These are phyloP conservation scores for Australoheros scitulus DNA, from an alignment of 2,113 vertebrate species.

Conservation along the genomic window DNA sequence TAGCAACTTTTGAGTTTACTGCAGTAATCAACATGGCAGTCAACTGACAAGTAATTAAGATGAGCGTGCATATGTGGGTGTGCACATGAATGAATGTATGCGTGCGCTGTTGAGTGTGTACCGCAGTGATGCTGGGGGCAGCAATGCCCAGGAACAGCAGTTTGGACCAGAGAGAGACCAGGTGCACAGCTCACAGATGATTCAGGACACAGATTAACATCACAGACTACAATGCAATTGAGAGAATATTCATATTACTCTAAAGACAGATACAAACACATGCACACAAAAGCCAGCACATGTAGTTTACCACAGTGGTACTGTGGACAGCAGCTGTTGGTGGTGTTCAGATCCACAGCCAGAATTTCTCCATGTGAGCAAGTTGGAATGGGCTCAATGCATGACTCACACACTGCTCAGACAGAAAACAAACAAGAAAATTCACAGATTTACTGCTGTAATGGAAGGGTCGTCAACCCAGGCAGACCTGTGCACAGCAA, in stretches of 20 bases:
- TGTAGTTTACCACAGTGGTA: slow-evolving; percentile 89
- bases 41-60: neutral
- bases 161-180: slow-evolving; percentile 85
- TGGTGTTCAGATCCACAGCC: slow-evolving; percentile 88
- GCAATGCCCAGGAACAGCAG: slow-evolving; percentile 82
- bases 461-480: slow-evolving; percentile 15
- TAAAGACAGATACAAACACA: neutral
- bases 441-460: slow-evolving; percentile 31
- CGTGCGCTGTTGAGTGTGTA: slow-evolving; percentile 69
- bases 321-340: slow-evolving; percentile 89
- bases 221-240: slow-evolving; percentile 85
- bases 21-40: slow-evolving; percentile 1
- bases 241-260: slow-evolving; percentile 2
- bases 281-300: neutral
- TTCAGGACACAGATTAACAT: slow-evolving; percentile 86
- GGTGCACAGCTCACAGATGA: slow-evolving; percentile 83
- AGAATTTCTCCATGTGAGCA: slow-evolving; percentile 91
- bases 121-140: slow-evolving; percentile 92
- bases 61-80: neutral
- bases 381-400: slow-evolving; percentile 86
- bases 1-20: slow-evolving; percentile 23
- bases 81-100: neutral
- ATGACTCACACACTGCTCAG: slow-evolving; percentile 84
- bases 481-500: neutral
- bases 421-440: slow-evolving; percentile 50